A percentile compares a stretch with the other conserved stretches of the same genome.
Conservation (phyloP, 2,797 vertebrate species). For the Artibeus lituratus region DNA sequence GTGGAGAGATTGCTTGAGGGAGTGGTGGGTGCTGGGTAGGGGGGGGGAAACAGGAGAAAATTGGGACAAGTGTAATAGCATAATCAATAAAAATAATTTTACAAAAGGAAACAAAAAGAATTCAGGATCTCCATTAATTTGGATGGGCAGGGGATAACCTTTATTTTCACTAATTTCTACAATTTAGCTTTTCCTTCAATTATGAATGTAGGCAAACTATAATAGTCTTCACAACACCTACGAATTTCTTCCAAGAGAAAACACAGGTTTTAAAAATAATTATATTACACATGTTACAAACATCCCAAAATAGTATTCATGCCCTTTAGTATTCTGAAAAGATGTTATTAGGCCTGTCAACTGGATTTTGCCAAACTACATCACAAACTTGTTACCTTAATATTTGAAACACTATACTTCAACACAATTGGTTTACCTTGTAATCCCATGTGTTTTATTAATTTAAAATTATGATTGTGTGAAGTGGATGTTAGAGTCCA, state of each 20-base stretch:
- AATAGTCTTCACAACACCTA: neutral
- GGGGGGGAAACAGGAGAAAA: too few species aligned
- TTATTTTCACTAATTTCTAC: conserved; percentile 17
- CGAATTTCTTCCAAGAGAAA: conserved; percentile 6
- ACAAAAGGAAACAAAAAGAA: neutral
- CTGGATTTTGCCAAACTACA: neutral
- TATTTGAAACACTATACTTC: neutral
- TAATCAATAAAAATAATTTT: too few species aligned
- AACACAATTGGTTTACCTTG: neutral
- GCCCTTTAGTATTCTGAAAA: conserved; percentile 22
- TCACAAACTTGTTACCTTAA: conserved; percentile 1
- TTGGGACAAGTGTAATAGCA: too few species aligned
- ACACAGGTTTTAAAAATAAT: neutral
- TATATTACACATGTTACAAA: neutral
- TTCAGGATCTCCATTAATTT: neutral
- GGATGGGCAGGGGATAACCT: neutral
- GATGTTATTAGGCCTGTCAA: neutral
- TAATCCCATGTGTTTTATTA: neutral
- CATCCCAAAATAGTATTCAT: neutral
- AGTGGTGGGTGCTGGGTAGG: too few species aligned
- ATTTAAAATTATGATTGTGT: neutral
- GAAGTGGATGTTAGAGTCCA: neutral
- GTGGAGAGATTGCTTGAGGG: too few species aligned
- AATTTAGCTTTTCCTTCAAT: conserved; percentile 24
- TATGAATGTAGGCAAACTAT: neutral